Conservation (phyloP, 2,113 vertebrate species). For the Agelaius phoeniceus region DNA sequence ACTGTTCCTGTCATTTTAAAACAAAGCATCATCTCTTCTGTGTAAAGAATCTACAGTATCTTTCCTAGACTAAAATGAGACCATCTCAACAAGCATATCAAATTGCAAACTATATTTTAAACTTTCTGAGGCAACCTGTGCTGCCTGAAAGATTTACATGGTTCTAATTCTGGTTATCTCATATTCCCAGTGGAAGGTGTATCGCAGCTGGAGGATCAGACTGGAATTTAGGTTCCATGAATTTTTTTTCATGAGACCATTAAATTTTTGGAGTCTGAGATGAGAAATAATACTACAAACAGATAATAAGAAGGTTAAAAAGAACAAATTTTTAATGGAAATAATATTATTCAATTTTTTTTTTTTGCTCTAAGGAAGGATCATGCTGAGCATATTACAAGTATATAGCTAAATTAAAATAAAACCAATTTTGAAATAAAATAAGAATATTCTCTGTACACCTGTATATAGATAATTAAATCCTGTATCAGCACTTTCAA, state of each 20-base stretch:
- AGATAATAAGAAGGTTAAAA: background rate
- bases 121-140: background rate
- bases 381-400: background rate
- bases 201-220: background rate
- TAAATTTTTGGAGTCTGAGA: background rate
- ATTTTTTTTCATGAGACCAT: background rate
- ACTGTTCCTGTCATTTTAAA: background rate
- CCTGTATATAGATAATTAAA: background rate
- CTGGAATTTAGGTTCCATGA: background rate
- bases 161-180: background rate
- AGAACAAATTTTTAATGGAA: background rate
- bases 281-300: background rate
- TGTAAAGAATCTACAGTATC: background rate
- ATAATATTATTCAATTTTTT: background rate
- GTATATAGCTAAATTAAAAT: background rate
- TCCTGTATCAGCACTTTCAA: background rate
- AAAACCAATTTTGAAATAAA: background rate
- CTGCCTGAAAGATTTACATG: background rate
- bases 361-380: background rate
- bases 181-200: accelerated
- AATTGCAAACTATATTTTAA: background rate
- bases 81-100: background rate
- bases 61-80: background rate
- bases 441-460: background rate
- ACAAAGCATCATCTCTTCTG: background rate